Evolutionary conservation across 2,113 vertebrate genomes (phyloP), one percentile per base, ranked within the genome.

Genomic region (Corythaixoides concolor): DNA sequence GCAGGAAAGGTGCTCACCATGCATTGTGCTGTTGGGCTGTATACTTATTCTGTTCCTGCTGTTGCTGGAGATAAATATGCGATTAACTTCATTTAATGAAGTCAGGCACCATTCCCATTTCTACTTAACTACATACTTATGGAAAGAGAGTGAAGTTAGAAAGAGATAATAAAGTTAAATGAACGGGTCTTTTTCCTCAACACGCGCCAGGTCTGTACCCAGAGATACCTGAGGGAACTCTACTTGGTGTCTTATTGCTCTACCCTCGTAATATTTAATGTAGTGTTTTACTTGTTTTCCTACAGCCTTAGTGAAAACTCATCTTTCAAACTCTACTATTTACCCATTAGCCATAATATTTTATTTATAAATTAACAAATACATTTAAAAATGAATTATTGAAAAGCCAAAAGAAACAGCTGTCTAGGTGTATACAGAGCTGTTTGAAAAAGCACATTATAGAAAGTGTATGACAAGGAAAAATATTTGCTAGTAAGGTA

Each of bases 301-400:
- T n/a, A 68, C 22, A 75, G 12, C 11, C 27, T 27, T 56, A 22
- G 13, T 33, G 23, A 91, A 90, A 85, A 10, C 11, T 8, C 2
- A 13, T 72, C 21, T 75, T 85, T 81, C 16, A 33, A 47, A 56
- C 28, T 37, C 32, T 62, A 3, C 43, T 55, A 3, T 52, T 88
- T 43, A 43, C 11, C 19, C 9, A 30, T 26, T 32, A 47, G 30
- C 10, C 0, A 0, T 32, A 80, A 52, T 49, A 5, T 1, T 89
- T 60, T 78, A 55, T 45, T 94, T 90, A 58, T 28, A 93, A 55
- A 55, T 2, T 62, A 74, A 81, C 4, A 37, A 62, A 39, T 13
- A 8, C 1, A 18, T 75, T 75, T 50, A 11, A 85, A 93, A 84
- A 76, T 3, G 74, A 90, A 33, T 39, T 0, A 33, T 13, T 72